Conservation (phyloP, 2,888 invertebrate species). For the Mactromeris polynyma region DNA sequence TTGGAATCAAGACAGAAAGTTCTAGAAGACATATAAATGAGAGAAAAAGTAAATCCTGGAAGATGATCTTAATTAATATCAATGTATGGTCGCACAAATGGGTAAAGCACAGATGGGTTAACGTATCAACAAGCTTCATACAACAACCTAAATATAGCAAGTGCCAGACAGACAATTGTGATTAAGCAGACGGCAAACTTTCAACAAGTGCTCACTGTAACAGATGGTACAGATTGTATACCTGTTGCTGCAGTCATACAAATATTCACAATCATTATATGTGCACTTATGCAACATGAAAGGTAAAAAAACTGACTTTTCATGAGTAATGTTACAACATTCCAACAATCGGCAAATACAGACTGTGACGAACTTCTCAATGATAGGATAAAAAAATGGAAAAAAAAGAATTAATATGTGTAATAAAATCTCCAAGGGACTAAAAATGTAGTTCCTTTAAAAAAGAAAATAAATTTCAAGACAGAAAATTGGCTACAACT, state of each 20-base stretch:
- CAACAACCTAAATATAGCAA: neutral
- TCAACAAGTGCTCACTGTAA: neutral
- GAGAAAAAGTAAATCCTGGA: neutral
- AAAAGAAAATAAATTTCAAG: neutral
- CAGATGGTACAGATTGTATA: neutral
- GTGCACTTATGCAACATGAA: too few species aligned
- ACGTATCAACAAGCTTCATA: neutral
- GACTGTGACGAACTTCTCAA: too few species aligned
- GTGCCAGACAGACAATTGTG: neutral
- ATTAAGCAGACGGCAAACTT: neutral
- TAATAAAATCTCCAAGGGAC: too few species aligned
- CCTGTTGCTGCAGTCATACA: too few species aligned
- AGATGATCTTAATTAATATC: neutral
- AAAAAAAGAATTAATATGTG: too few species aligned
- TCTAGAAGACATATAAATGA: neutral
- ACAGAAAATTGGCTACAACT: neutral
- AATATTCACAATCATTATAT: too few species aligned
- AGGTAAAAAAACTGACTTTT: too few species aligned
- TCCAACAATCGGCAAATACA: too few species aligned
- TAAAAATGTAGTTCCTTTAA: neutral
- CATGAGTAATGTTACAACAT: too few species aligned
- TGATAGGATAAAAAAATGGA: too few species aligned
- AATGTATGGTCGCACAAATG: neutral
- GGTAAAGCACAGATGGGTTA: neutral
- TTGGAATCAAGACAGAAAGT: neutral